Evolutionary conservation across 2,113 vertebrate genomes (phyloP).

Genomic region (Promerops cafer): DNA sequence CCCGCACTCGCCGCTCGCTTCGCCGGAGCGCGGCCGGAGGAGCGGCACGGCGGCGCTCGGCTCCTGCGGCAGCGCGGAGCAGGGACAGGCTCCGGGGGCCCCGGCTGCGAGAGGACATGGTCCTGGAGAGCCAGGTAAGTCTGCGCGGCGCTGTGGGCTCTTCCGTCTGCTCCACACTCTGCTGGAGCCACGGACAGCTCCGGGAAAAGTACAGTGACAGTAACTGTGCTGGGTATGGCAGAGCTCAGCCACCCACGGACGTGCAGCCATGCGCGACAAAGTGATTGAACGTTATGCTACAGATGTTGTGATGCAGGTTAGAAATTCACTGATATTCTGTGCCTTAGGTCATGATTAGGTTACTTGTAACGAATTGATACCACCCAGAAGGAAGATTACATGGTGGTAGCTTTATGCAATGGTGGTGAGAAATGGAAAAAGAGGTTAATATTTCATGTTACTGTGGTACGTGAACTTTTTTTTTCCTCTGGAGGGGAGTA

Average conservation of each 20-base stretch:
- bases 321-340: background rate
- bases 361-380: background rate
- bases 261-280: accelerated
- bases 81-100: accelerated
- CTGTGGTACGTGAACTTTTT: background rate
- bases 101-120: background rate
- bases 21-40: accelerated
- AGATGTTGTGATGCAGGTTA: background rate
- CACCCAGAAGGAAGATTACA: background rate
- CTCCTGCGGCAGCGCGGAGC: accelerated
- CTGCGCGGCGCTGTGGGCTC: background rate
- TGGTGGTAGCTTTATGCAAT: background rate
- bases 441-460: background rate
- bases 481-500: background rate
- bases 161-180: accelerated
- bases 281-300: accelerated
- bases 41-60: accelerated
- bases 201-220: accelerated
- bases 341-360: background rate
- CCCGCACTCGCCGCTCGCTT: accelerated
- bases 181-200: background rate
- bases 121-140: conserved; percentile 19
- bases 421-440: background rate
- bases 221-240: background rate
- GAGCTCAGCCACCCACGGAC: background rate